Evolutionary conservation across 2,888 invertebrate genomes (phyloP).

Genomic region (Drosophila antonietae): DNA sequence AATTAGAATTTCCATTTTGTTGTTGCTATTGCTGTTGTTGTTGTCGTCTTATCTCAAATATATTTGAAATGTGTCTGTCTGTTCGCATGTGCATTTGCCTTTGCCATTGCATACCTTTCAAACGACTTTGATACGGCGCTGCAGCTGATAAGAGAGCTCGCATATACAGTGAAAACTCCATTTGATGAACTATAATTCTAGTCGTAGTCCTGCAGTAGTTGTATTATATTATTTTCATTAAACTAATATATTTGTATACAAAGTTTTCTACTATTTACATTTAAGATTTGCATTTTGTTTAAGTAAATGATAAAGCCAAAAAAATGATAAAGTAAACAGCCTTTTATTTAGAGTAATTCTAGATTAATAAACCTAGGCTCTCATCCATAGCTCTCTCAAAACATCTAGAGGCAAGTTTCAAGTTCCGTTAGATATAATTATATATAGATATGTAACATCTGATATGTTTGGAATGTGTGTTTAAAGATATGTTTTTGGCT

Average conservation of each 20-base stretch:
- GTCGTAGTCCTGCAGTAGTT: neutral
- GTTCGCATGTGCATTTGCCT: slow-evolving; percentile 5
- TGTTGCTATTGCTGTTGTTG: slow-evolving; percentile 20
- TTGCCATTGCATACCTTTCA: slow-evolving; percentile 64
- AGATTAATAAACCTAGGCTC: neutral
- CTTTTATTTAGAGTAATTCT: slow-evolving; percentile 13
- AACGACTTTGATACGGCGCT: slow-evolving; percentile 61
- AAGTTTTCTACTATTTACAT: neutral
- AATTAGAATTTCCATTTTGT: slow-evolving; percentile 49
- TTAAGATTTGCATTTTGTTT: slow-evolving; percentile 7
- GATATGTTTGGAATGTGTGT: slow-evolving; percentile 40
- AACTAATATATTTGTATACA: no score
- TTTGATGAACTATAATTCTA: neutral
- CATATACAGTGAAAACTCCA: slow-evolving; percentile 13
- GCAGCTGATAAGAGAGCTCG: slow-evolving; percentile 55
- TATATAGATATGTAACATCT: slow-evolving; percentile 5
- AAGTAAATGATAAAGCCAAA: slow-evolving; percentile 1
- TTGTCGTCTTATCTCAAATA: slow-evolving; percentile 59
- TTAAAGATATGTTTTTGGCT: slow-evolving; percentile 3
- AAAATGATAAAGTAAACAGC: neutral
- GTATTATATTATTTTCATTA: no score
- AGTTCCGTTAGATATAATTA: slow-evolving; percentile 20
- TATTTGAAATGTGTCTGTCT: slow-evolving; percentile 39
- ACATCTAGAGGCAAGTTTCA: slow-evolving; percentile 12
- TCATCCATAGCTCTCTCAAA: slow-evolving; percentile 3